Percentiles rank a stretch among this genome's conserved stretches.
Evolutionary conservation across 2,888 invertebrate species (phyloP).

Genomic region (Venustoraphidia nigricollis): DNA sequence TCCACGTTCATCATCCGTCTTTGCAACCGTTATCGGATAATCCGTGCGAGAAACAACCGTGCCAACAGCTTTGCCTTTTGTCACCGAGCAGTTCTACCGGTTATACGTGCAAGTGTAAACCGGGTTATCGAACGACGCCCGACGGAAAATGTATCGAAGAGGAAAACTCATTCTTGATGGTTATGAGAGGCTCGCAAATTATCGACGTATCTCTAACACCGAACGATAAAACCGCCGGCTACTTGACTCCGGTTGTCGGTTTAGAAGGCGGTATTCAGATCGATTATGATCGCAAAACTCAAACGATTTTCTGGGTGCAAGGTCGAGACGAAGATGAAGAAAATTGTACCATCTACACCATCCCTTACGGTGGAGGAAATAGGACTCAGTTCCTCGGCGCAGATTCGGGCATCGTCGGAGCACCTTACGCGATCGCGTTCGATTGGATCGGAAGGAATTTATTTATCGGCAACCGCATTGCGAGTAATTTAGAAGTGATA

Average conservation of each 20-base stretch:
- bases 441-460: slow-evolving; percentile 95
- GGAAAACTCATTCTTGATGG: slow-evolving; percentile 77
- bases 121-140: slow-evolving; percentile 54
- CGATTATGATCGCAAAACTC: slow-evolving; percentile 80
- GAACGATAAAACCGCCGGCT: slow-evolving; percentile 61
- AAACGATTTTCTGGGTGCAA: slow-evolving; percentile 78
- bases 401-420: slow-evolving; percentile 77
- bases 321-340: slow-evolving; percentile 58
- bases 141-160: slow-evolving; percentile 69
- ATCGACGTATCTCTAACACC: slow-evolving; percentile 67
- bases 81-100: slow-evolving; percentile 56
- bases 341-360: slow-evolving; percentile 71
- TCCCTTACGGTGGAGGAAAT: slow-evolving; percentile 74
- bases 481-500: slow-evolving; percentile 82
- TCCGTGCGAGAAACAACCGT: slow-evolving; percentile 61
- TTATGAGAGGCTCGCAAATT: slow-evolving; percentile 78
- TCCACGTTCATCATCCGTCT: slow-evolving; percentile 89
- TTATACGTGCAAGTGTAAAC: slow-evolving; percentile 82
- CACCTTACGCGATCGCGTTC: slow-evolving; percentile 81
- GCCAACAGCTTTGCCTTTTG: slow-evolving; percentile 83
- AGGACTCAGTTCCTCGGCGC: slow-evolving; percentile 65
- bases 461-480: slow-evolving; percentile 77
- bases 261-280: slow-evolving; percentile 76
- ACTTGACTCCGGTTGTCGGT: slow-evolving; percentile 75
- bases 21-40: slow-evolving; percentile 67